These are phyloP conservation scores for Arctopsyche grandis DNA, from an alignment of 1,140 invertebrate genomes.

Conservation along the genomic window DNA sequence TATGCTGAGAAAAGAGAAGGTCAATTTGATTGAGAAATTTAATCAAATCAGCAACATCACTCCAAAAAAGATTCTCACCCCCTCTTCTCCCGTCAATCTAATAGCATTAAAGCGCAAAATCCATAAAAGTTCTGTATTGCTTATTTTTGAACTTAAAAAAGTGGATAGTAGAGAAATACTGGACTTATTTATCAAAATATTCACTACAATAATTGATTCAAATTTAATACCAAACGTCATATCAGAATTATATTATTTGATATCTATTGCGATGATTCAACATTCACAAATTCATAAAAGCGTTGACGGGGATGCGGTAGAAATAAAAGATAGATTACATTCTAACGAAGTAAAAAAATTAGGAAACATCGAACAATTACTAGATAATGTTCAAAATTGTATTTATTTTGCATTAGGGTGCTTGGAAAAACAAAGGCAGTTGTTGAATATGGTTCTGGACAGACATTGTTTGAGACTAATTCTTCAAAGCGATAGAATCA, in stretches of 20 bases:
- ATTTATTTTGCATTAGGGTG: conserved; percentile 63
- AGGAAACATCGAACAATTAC: neutral
- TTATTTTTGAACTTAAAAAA: conserved; percentile 56
- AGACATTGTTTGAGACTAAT: conserved; percentile 61
- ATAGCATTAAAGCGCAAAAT: neutral
- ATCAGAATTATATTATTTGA: conserved; percentile 63
- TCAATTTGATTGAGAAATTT: conserved; percentile 66
- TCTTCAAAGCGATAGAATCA: conserved; percentile 61
- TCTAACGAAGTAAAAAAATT: too few relatives aligned
- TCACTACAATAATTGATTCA: conserved; percentile 60
- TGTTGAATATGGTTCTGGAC: conserved; percentile 62
- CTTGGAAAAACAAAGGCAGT: conserved; percentile 58
- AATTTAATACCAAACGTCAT: conserved; percentile 62
- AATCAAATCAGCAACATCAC: conserved; percentile 59
- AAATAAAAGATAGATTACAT: too few relatives aligned
- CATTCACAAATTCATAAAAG: conserved; percentile 54
- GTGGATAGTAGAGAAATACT: conserved; percentile 59
- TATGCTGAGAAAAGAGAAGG: conserved; percentile 61
- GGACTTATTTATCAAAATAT: conserved; percentile 60
- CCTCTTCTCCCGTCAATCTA: neutral
- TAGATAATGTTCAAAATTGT: conserved; percentile 61
- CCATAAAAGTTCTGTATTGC: neutral
- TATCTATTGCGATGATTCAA: conserved; percentile 62
- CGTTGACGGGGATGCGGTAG: too few relatives aligned
- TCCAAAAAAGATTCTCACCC: conserved; percentile 20